Conservation (phyloP, 2,797 vertebrate species). For the Lepilemur ruficaudatus region DNA sequence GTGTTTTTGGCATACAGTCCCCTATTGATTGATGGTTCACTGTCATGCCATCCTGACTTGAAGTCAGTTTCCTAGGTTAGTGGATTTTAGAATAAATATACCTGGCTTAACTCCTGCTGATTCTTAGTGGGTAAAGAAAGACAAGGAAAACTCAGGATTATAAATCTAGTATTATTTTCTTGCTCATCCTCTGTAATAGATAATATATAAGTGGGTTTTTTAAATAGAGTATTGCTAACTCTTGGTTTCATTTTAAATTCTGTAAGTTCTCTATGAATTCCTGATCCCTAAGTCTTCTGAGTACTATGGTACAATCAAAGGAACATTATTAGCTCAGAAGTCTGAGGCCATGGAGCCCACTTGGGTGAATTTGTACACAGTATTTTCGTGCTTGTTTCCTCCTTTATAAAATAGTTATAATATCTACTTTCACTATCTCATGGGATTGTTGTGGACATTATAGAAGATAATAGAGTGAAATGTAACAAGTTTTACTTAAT, state of each 20-base stretch:
- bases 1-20: background rate
- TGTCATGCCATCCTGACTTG: conserved; percentile 18
- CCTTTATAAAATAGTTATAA: background rate
- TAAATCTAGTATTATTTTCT: conserved; percentile 12
- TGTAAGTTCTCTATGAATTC: conserved; percentile 4
- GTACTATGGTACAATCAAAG: background rate
- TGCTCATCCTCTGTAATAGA: background rate
- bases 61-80: background rate
- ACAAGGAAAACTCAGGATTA: background rate
- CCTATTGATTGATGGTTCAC: background rate
- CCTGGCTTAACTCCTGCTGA: background rate
- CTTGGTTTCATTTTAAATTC: conserved; percentile 52
- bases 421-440: background rate
- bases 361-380: background rate
- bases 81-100: background rate
- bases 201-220: background rate
- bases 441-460: background rate
- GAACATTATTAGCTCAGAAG: background rate
- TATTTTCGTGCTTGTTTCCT: background rate
- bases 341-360: background rate
- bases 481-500: conserved; percentile 29
- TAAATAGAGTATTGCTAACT: background rate
- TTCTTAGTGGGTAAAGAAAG: background rate
- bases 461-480: background rate
- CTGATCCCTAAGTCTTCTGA: background rate